phyloP scores from a whole-genome alignment of 2,113 vertebrate genomes.

The Naja naja region DNA sequence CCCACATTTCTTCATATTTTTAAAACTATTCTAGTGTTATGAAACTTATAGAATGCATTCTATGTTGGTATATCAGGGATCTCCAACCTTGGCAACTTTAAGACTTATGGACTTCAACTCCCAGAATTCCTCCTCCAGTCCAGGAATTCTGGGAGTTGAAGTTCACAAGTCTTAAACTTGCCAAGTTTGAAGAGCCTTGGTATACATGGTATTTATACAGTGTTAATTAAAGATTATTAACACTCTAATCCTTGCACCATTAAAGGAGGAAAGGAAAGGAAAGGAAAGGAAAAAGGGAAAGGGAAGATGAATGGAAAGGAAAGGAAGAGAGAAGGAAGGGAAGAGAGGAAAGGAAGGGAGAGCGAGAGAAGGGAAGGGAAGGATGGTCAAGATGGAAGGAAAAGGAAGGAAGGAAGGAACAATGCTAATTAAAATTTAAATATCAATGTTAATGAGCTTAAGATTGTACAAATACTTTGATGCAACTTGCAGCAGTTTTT shows the following conservation, averaged over 20 bases:
- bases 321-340: no score
- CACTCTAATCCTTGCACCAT: neutral
- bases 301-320: no score
- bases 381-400: no score
- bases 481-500: neutral
- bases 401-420: neutral
- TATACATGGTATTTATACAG: neutral
- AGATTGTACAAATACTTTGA: neutral
- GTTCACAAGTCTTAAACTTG: no score
- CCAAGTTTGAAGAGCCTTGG: neutral
- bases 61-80: neutral
- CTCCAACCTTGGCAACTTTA: no score
- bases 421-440: neutral
- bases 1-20: neutral
- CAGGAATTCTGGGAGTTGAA: no score
- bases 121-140: no score
- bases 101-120: no score
- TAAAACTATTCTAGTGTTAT: neutral
- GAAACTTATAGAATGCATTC: neutral
- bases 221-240: neutral
- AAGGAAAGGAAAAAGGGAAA: neutral
- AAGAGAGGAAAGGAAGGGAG: no score
- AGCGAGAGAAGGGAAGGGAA: no score
- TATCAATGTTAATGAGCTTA: neutral
- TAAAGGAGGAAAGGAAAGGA: neutral